These are phyloP conservation scores for Sepioteuthis lessoniana DNA, from an alignment of 2,888 invertebrate genomes.

Conservation along the genomic window DNA sequence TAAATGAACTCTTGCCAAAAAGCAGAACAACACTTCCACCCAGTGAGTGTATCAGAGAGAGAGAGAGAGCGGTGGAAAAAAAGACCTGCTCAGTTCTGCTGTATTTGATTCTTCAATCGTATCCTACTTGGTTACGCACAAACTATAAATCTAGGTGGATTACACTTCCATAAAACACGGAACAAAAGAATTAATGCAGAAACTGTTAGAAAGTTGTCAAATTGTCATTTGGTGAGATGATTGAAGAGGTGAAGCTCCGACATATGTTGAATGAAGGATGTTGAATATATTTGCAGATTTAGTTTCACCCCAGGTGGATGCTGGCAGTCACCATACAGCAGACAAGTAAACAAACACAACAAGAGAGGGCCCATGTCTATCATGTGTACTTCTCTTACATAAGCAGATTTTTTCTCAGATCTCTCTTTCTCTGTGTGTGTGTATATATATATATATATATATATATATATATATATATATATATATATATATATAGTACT, in stretches of 20 bases:
- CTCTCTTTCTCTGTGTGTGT: no score
- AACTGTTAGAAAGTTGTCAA: background rate
- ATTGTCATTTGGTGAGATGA: background rate
- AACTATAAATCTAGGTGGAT: background rate
- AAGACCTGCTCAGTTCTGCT: background rate
- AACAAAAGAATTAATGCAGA: background rate
- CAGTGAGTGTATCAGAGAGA: no score
- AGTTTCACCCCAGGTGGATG: background rate
- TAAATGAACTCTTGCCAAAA: no score
- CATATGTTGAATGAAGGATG: slow-evolving; percentile 18
- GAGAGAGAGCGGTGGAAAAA: no score
- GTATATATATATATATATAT: no score
- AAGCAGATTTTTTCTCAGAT: background rate
- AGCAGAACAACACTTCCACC: no score
- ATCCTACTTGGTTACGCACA: background rate
- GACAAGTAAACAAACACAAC: background rate
- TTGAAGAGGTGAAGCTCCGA: background rate
- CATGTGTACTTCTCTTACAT: background rate
- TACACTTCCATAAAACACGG: background rate
- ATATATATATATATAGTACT: no score
- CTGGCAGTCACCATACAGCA: background rate
- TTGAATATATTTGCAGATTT: background rate
- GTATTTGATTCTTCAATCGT: background rate
- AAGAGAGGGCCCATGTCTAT: background rate
- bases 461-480: no score